These are phyloP conservation scores for Eupithecia exiguata DNA, from an alignment of 2,888 invertebrate species.

Conservation along the genomic window DNA sequence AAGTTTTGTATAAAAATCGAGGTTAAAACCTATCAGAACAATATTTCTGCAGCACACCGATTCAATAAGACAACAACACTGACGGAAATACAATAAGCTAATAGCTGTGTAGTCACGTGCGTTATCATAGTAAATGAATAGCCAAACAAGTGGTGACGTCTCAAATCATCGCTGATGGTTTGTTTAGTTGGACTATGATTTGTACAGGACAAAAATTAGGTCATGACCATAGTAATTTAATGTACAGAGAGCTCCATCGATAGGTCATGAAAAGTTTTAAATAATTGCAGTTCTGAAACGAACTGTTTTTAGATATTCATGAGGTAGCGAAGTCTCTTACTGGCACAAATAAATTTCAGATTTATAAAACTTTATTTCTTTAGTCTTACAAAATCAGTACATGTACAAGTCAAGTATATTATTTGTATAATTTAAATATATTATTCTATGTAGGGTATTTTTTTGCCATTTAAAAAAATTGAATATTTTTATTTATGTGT, in stretches of 20 bases:
- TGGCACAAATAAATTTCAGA: too few species aligned
- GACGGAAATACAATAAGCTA: constrained; percentile 15
- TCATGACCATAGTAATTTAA: constrained; percentile 36
- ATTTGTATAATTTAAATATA: too few species aligned
- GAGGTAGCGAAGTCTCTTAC: too few species aligned
- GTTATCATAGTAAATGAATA: constrained; percentile 36
- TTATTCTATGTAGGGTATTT: too few species aligned
- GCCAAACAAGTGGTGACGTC: constrained; percentile 29
- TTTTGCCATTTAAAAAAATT: too few species aligned
- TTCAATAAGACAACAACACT: background rate
- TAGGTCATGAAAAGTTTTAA: background rate
- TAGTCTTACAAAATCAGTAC: too few species aligned
- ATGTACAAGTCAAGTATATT: too few species aligned
- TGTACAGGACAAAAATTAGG: constrained; percentile 28
- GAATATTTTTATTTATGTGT: too few species aligned
- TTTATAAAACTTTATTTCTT: too few species aligned
- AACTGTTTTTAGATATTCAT: too few species aligned
- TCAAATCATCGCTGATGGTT: constrained; percentile 20
- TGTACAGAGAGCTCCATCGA: background rate
- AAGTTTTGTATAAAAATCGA: background rate
- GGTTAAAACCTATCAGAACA: background rate
- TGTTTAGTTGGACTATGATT: constrained; percentile 26
- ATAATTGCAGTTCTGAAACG: too few species aligned
- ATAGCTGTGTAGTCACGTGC: constrained; percentile 38
- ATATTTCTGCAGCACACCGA: background rate